Evolutionary conservation across 1,140 invertebrate genomes (phyloP), one percentile per base, ranked within the genome.

Genomic region (Hylaeus volcanicus): DNA sequence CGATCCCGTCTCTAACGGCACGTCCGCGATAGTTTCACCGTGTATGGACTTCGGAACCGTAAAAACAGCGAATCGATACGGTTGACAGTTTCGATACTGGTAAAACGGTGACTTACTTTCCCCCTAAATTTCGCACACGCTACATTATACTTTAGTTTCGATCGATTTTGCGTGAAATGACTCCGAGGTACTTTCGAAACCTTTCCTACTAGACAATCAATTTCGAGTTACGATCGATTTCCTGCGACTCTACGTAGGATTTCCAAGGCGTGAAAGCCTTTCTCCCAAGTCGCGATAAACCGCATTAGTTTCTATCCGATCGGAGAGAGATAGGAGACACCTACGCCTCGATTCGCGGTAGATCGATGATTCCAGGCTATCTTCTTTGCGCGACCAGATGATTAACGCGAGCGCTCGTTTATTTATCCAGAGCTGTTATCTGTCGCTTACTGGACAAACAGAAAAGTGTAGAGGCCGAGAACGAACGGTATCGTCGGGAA

Each of bases 321-420:
- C 51, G 51, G 43, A 1, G 45, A 48, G 45, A 1, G 45, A 48
- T 48, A 48, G 5, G 51, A 6, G 51, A 51, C 63, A 43, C 11
- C 60, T 43, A 72, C 56, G 56, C 26, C 26, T 14, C 11, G 11
- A 48, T 56, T n/a, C 41, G 6, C 15, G 11, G 2, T 41, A 15
- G 37, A 12, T 9, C 60, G 14, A 26, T 8, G 37, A 60, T 60
- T 60, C 56, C 56, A 60, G n/a, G 56, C 56, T 64, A 64, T 74
- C 72, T 51, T n/a, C 14, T 12, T 6, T 15, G 5, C 48, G 48
- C 12, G 15, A 14, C n/a, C 26, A 26, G 26, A 26, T 26, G 58
- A 53, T 72, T 63, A 68, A 76, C 14, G 15, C 41, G 56, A 37
- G 11, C 58, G 26, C 37, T 37, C 53, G 74, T 75, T 68, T 76